Percentiles rank a stretch among this genome's conserved stretches.
These are phyloP conservation scores for Apamea crenata DNA, from an alignment of 2,888 invertebrate genomes.

Conservation along the genomic window DNA sequence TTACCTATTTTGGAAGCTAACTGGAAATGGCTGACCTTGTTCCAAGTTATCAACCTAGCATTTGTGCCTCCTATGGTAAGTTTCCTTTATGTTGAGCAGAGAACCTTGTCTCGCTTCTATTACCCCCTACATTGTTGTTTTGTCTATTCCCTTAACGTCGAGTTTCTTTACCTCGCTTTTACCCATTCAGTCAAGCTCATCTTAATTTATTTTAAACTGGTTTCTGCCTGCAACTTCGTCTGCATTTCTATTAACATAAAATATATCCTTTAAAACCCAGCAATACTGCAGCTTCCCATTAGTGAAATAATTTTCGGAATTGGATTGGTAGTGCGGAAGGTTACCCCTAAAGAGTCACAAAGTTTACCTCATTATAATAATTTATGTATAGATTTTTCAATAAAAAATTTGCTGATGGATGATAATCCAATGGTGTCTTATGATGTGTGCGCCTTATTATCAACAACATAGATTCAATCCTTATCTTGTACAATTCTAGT, in stretches of 20 bases:
- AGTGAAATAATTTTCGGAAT: not conserved
- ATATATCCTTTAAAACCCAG: not conserved
- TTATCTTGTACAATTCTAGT: not conserved
- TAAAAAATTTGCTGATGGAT: not conserved
- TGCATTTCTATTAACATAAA: not conserved
- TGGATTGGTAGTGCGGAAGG: not conserved
- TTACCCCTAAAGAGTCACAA: not conserved
- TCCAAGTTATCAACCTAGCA: slow-evolving; percentile 93
- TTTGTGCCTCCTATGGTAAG: slow-evolving; percentile 95
- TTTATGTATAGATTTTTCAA: not conserved
- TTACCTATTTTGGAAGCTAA: slow-evolving; percentile 92
- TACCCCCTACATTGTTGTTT: too few species aligned
- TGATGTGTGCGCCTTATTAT: not conserved
- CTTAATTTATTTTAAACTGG: not conserved
- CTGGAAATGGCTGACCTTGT: slow-evolving; percentile 94
- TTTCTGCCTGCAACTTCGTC: not conserved
- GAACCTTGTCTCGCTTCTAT: too few species aligned
- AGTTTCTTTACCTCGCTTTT: too few species aligned
- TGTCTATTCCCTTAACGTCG: too few species aligned
- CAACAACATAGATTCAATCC: not conserved
- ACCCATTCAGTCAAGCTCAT: slow-evolving; percentile 53
- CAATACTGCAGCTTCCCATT: not conserved
- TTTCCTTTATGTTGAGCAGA: too few species aligned
- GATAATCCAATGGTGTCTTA: not conserved
- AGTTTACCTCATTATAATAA: not conserved